A percentile compares a stretch with the other conserved stretches of the same genome.
Conservation (phyloP, 2,797 vertebrate genomes). For the Bovichtus variegatus region DNA sequence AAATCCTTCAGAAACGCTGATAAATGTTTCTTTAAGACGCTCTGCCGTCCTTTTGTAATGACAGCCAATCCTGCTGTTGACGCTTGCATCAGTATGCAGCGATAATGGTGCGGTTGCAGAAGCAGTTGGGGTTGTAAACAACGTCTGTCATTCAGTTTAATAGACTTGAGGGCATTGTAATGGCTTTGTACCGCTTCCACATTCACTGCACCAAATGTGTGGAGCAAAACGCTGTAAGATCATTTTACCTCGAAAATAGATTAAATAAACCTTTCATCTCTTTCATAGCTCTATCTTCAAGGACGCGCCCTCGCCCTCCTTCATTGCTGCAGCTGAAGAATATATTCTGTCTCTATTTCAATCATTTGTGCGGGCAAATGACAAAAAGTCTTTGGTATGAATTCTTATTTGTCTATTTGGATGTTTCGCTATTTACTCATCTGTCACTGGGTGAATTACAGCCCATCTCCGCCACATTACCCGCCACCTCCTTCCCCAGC, state of each 20-base stretch:
- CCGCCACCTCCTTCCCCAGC: constrained; percentile 21
- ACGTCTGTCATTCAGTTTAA: constrained; percentile 77
- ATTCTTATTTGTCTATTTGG: constrained; percentile 78
- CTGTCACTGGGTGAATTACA: constrained; percentile 65
- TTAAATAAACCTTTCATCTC: constrained; percentile 84
- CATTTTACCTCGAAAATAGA: constrained; percentile 83
- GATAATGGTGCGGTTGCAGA: constrained; percentile 63
- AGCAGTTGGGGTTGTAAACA: constrained; percentile 75
- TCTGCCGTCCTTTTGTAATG: constrained; percentile 40
- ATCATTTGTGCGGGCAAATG: constrained; percentile 72
- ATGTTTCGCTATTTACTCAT: constrained; percentile 77
- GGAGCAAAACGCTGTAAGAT: constrained; percentile 62
- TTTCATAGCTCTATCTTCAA: constrained; percentile 74
- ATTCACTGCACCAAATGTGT: constrained; percentile 58
- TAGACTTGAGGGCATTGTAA: constrained; percentile 70
- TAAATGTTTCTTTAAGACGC: constrained; percentile 48
- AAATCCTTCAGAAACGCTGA: constrained; percentile 37
- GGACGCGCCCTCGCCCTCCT: constrained; percentile 38
- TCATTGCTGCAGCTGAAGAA: neutral
- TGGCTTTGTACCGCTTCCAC: constrained; percentile 69
- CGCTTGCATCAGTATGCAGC: constrained; percentile 70
- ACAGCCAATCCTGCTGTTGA: constrained; percentile 60
- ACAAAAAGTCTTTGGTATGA: constrained; percentile 75
- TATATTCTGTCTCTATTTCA: constrained; percentile 70
- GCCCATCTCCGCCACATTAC: constrained; percentile 50